phyloP scores from a whole-genome alignment of 2,113 vertebrate species.

The Myocastor coypus region DNA sequence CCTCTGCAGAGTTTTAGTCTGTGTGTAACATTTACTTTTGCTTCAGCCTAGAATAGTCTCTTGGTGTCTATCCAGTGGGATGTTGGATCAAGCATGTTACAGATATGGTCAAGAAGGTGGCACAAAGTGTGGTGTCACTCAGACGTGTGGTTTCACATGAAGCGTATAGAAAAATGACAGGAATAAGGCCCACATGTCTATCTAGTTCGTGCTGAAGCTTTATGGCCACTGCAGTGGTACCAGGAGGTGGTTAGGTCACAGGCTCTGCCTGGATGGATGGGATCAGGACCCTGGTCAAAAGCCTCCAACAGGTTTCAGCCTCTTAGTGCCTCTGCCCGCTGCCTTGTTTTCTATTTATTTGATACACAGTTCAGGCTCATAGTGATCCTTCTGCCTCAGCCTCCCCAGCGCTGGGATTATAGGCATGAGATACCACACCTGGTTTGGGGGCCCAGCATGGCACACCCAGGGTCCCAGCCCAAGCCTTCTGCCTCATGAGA shows the following conservation, averaged over 20 bases:
- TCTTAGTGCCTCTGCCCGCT: background rate
- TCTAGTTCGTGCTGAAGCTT: background rate
- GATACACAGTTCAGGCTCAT: no score
- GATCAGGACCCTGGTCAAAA: background rate
- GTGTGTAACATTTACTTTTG: conserved; percentile 29
- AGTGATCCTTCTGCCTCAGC: no score
- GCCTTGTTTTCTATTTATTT: no score
- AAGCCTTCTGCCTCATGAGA: background rate
- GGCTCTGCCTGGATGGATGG: background rate
- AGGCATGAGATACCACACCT: no score
- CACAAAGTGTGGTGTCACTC: fast-evolving
- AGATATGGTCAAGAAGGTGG: background rate
- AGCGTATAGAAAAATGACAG: background rate
- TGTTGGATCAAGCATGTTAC: background rate
- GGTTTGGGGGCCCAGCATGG: no score
- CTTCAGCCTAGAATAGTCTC: background rate
- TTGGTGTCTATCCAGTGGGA: background rate
- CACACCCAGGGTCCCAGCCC: no score
- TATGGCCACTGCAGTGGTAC: background rate
- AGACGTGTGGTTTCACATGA: background rate
- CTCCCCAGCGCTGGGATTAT: no score
- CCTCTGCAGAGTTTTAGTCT: background rate
- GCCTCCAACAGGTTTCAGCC: background rate
- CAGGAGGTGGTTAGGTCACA: background rate
- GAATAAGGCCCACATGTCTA: background rate